phyloP scores from a whole-genome alignment of 2,888 invertebrate species.

The Palloptera scutellata region DNA sequence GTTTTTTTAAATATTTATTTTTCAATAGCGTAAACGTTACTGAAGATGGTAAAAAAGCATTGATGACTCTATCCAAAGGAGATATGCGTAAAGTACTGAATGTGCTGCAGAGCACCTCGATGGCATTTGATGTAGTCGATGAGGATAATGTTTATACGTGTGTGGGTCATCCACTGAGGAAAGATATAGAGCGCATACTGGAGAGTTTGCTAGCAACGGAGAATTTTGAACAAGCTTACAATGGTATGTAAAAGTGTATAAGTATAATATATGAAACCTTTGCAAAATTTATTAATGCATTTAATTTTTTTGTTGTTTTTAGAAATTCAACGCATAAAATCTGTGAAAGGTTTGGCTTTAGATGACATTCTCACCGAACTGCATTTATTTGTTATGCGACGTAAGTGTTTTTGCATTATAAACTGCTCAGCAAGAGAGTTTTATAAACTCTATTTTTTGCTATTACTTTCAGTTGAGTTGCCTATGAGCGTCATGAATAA shows the following conservation, averaged over 20 bases:
- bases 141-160: slow-evolving; percentile 93
- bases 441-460: background rate
- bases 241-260: slow-evolving; percentile 46
- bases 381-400: slow-evolving; percentile 84
- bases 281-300: background rate
- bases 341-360: slow-evolving; percentile 89
- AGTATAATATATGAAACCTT: no score
- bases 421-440: background rate
- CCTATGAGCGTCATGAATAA: slow-evolving; percentile 80
- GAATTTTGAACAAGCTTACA: slow-evolving; percentile 55
- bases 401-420: slow-evolving; percentile 67
- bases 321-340: slow-evolving; percentile 85
- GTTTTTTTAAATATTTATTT: slow-evolving; percentile 15
- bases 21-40: slow-evolving; percentile 77
- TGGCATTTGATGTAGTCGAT: slow-evolving; percentile 88
- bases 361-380: slow-evolving; percentile 93
- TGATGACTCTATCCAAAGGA: slow-evolving; percentile 89
- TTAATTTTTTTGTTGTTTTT: slow-evolving; percentile 3
- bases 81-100: slow-evolving; percentile 99
- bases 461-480: slow-evolving; percentile 77
- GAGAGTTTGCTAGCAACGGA: slow-evolving; percentile 73
- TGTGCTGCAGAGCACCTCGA: slow-evolving; percentile 93
- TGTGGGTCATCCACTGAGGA: slow-evolving; percentile 93
- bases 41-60: slow-evolving; percentile 87
- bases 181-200: slow-evolving; percentile 87